Conservation (phyloP, 1,140 invertebrate species). For the Pachyrhynchus sulphureomaculatus region DNA sequence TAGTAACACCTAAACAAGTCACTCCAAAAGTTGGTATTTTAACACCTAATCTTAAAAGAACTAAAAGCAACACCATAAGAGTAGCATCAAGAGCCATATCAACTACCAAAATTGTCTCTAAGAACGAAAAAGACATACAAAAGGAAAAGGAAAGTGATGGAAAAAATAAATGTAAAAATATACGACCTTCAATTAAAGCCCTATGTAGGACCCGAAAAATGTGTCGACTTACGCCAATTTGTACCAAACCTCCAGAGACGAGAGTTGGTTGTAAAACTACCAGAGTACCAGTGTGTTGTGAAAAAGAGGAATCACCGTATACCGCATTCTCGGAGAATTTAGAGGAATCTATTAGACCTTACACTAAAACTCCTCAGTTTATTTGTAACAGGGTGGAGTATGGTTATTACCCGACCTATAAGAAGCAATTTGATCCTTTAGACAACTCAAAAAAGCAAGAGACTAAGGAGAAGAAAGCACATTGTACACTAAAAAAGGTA, state of each 20-base stretch:
- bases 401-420: slow-evolving; percentile 23
- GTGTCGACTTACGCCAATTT: not conserved
- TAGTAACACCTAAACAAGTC: slow-evolving; percentile 4
- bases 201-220: slow-evolving; percentile 1
- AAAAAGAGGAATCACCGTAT: slow-evolving; percentile 28
- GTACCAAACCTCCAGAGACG: not conserved
- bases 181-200: slow-evolving; percentile 6
- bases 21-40: not conserved
- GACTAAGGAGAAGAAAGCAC: too few species aligned
- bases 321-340: slow-evolving; percentile 21
- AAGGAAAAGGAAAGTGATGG: not conserved
- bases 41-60: not conserved
- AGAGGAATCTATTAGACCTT: slow-evolving; percentile 13
- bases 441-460: not conserved
- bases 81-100: slow-evolving; percentile 16
- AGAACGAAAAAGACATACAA: slow-evolving; percentile 1
- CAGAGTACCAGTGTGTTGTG: slow-evolving; percentile 22
- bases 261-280: not conserved
- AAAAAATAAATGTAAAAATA: slow-evolving; percentile 18
- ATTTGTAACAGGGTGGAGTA: slow-evolving; percentile 24
- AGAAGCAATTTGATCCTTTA: slow-evolving; percentile 6
- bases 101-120: not conserved
- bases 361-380: slow-evolving; percentile 19
- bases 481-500: too few species aligned
- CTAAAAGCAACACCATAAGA: slow-evolving; percentile 1